Evolutionary conservation across 2,113 vertebrate species (phyloP).

Genomic region (Pedionomus torquatus): DNA sequence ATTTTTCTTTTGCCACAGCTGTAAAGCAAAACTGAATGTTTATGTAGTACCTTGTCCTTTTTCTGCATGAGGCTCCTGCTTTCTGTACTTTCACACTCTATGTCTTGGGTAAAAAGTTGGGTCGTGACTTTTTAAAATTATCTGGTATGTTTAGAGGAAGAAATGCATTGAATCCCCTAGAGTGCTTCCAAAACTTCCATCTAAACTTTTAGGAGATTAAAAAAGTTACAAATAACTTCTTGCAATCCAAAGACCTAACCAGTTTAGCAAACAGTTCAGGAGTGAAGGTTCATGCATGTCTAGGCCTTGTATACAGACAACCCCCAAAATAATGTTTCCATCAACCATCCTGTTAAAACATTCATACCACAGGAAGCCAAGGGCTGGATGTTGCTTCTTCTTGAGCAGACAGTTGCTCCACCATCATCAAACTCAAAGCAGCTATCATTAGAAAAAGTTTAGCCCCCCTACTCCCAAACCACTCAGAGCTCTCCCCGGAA

Average conservation of each 20-base stretch:
- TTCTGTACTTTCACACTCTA: not conserved
- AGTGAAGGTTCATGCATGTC: not conserved
- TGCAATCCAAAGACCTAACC: not conserved
- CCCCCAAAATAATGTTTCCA: not conserved
- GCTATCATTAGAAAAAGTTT: not conserved
- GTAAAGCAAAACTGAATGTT: not conserved
- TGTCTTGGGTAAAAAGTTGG: not conserved
- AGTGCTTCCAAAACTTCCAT: not conserved
- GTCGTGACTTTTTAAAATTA: not conserved
- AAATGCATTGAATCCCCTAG: not conserved
- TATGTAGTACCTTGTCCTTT: not conserved
- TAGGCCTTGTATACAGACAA: not conserved
- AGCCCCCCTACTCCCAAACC: not conserved
- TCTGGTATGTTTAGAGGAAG: not conserved
- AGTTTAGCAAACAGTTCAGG: not conserved
- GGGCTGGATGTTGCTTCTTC: not conserved
- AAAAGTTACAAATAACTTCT: not conserved
- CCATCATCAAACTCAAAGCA: not conserved
- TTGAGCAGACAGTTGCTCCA: not conserved
- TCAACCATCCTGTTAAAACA: not conserved
- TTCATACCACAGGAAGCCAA: not conserved
- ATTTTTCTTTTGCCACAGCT: not conserved
- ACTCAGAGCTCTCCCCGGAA: accelerated
- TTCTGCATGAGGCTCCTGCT: not conserved
- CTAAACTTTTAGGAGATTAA: not conserved